Percentiles rank a stretch among this genome's conserved stretches.
These are phyloP conservation scores for Patella pellucida DNA, from an alignment of 2,888 invertebrate genomes.

Conservation along the genomic window DNA sequence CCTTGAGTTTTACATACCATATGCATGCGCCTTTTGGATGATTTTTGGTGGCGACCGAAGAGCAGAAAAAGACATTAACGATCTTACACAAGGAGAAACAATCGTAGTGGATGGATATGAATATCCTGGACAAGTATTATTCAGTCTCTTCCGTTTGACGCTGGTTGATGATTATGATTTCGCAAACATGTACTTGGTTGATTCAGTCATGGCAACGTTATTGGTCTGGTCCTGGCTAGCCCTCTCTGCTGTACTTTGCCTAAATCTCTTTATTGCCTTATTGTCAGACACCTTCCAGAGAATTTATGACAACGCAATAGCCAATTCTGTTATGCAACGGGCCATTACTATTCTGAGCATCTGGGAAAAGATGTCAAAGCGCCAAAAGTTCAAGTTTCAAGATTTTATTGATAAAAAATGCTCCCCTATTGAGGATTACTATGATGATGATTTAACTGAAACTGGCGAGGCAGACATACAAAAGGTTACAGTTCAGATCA, in stretches of 20 bases:
- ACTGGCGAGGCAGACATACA: conserved; percentile 61
- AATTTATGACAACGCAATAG: conserved; percentile 70
- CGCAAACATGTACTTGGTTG: conserved; percentile 57
- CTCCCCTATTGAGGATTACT: conserved; percentile 57
- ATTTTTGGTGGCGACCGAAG: conserved; percentile 65
- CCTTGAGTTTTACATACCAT: conserved; percentile 68
- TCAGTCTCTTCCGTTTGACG: conserved; percentile 65
- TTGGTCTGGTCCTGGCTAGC: conserved; percentile 65
- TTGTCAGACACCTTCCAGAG: conserved; percentile 70
- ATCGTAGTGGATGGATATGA: conserved; percentile 45
- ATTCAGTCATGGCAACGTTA: conserved; percentile 64
- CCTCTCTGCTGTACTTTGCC: conserved; percentile 66
- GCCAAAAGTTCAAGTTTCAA: conserved; percentile 50
- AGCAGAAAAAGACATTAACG: conserved; percentile 36
- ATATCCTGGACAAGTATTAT: conserved; percentile 50
- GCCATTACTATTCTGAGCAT: conserved; percentile 64
- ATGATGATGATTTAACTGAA: conserved; percentile 67
- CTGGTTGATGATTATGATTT: conserved; percentile 71
- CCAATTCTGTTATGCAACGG: conserved; percentile 70
- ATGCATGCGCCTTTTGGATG: conserved; percentile 70
- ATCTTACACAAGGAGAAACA: conserved; percentile 27
- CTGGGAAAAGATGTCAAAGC: conserved; percentile 61
- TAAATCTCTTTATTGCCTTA: conserved; percentile 69
- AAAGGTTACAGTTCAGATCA: conserved; percentile 69
- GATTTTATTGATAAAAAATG: conserved; percentile 50